Base-by-base conservation (phyloP, 2,888 invertebrate genomes). In the Amblyjoppa fuscipennis region DNA sequence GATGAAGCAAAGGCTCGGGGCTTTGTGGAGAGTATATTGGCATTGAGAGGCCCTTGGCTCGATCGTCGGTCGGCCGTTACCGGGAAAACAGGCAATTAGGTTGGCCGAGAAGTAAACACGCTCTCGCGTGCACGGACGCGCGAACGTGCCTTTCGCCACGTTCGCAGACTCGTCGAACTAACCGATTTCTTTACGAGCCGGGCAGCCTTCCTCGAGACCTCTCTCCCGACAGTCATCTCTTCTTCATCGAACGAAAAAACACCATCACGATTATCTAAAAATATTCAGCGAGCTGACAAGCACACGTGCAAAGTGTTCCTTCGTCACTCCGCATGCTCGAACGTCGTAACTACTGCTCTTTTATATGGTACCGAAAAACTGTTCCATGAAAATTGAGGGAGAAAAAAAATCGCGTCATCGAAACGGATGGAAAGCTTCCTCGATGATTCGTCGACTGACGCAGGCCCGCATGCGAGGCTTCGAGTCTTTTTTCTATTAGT, bases 141-240 rank as follows among this genome's bases (percentile, higher is more conserved):
- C 51, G 74, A 61, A 79, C 83, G 83, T 79, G 83, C 79, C 79
- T 74, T 70, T 75, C 74, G 83, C 79, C 83, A 79, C 83, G 83
- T 64, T 70, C 25, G 56, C 64, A 11, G 70, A 61, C 69, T 41
- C 61, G 61, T 45, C 77, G 66, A 41, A 34, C 74, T 4, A 28
- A 59, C 13, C 73, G 73, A 74, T 74, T 59, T 74, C 59, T 74
- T 45, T 25, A n/a, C 28, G 61, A 64, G 49, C 16, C 28, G 25
- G 16, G n/a, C 45, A 74, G 74, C 61, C 61, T 74, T 61, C 61
- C 61, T n/a, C 45, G 45, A 64, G 61, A 64, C 49, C 49, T 49
- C 61, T 5, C 61, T 5, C 28, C 3, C 45, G 45, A 45, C 45
- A 45, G 45, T 45, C 45, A 13, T 61, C 61, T 61, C 61, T 16